These are phyloP conservation scores for Dolichoris vasculosae DNA, from an alignment of 1,140 invertebrate genomes.

Conservation along the genomic window DNA sequence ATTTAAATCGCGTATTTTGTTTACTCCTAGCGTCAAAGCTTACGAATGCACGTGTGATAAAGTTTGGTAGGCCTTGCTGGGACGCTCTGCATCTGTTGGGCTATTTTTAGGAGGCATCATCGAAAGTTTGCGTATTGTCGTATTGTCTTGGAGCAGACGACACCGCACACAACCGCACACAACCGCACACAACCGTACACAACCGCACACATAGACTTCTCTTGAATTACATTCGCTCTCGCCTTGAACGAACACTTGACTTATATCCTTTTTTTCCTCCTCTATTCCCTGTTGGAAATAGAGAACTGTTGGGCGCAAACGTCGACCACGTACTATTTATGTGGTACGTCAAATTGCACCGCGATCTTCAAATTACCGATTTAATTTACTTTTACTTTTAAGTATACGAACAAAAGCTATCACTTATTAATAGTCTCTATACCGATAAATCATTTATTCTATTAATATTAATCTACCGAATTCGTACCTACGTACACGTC, in stretches of 20 bases:
- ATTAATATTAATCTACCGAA: conserved; percentile 32
- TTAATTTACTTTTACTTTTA: not conserved
- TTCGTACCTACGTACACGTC: not conserved
- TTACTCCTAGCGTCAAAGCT: conserved; percentile 22
- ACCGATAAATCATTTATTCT: conserved; percentile 45
- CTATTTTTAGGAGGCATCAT: conserved; percentile 29
- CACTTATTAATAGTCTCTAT: conserved; percentile 45
- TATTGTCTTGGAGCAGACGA: conserved; percentile 31
- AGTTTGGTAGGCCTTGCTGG: not conserved
- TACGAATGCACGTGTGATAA: conserved; percentile 30
- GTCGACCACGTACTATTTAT: not conserved
- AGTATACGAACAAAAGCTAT: conserved; percentile 3
- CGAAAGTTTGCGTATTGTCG: not conserved
- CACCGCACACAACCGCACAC: too few relatives aligned
- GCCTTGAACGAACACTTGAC: conserved; percentile 37
- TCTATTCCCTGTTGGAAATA: not conserved
- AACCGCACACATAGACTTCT: not conserved
- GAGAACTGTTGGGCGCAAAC: not conserved
- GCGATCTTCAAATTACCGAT: conserved; percentile 23
- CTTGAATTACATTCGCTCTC: conserved; percentile 26
- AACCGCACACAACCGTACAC: too few relatives aligned
- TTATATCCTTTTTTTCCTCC: not conserved
- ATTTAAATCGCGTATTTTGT: conserved; percentile 38
- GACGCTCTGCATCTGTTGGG: not conserved
- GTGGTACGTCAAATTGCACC: conserved; percentile 22